Evolutionary conservation across 2,113 vertebrate species (phyloP).

Genomic region (Proteles cristata): DNA sequence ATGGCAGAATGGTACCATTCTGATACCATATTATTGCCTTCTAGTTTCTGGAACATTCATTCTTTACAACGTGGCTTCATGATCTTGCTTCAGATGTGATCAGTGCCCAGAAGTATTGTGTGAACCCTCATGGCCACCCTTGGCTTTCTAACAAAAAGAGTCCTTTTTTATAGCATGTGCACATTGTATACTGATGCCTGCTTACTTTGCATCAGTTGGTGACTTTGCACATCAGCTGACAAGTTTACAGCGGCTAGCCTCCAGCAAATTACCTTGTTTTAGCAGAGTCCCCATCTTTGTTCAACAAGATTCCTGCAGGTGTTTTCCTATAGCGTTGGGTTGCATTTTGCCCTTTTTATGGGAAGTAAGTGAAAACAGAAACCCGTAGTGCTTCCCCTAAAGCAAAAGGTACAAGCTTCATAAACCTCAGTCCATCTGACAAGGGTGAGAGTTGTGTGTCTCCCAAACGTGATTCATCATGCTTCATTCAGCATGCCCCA

Average conservation of each 20-base stretch:
- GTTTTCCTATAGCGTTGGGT: background rate
- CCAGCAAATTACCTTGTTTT: background rate
- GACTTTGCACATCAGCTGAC: background rate
- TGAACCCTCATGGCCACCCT: background rate
- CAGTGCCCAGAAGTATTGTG: background rate
- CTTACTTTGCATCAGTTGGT: background rate
- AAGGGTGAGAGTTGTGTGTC: background rate
- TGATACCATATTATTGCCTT: background rate
- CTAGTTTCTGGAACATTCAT: background rate
- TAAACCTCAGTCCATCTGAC: background rate
- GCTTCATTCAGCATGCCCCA: too few species aligned
- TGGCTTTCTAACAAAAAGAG: background rate
- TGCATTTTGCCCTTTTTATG: background rate
- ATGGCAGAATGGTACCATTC: background rate
- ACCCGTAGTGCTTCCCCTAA: background rate
- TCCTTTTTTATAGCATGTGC: background rate
- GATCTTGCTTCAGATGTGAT: background rate
- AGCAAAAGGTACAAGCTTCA: background rate
- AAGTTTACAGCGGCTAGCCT: background rate
- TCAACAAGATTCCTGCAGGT: background rate
- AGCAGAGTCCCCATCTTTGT: background rate
- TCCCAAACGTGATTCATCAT: background rate
- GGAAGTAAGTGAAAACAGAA: background rate
- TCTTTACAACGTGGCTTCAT: background rate
- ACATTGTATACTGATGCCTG: background rate